Conservation (phyloP, 2,888 invertebrate genomes). For the Nomada ruficornis region DNA sequence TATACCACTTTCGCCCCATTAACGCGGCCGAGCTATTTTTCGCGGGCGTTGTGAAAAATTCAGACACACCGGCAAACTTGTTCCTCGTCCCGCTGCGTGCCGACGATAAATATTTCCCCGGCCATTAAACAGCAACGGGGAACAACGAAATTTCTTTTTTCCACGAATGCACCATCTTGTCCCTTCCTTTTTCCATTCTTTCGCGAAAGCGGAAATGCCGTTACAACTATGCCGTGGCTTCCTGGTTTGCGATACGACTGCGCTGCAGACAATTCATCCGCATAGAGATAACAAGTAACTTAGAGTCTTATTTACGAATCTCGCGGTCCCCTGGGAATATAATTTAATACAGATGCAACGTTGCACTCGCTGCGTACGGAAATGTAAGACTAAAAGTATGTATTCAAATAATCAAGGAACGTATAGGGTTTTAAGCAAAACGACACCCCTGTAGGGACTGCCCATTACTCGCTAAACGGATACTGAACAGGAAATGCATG, state of each 20-base stretch:
- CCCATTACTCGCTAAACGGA: too few relatives aligned
- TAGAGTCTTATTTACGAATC: constrained; percentile 2
- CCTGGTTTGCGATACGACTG: not conserved
- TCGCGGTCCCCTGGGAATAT: not conserved
- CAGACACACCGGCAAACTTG: constrained; percentile 11
- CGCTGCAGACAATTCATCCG: not conserved
- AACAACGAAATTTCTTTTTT: constrained; percentile 5
- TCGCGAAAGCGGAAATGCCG: not conserved
- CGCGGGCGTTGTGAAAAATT: constrained; percentile 35
- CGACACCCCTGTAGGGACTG: not conserved
- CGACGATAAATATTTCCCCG: constrained; percentile 23
- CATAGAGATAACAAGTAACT: not conserved
- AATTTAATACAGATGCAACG: not conserved
- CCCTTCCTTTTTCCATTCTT: not conserved
- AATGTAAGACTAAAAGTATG: not conserved
- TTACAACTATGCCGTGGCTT: not conserved
- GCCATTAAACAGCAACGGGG: constrained; percentile 5
- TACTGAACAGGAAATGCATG: too few relatives aligned
- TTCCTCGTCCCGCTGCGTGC: not conserved
- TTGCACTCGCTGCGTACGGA: not conserved
- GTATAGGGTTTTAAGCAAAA: not conserved
- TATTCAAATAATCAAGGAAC: too few relatives aligned
- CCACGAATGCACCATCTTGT: not conserved
- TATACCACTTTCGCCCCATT: not conserved
- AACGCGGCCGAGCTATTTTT: constrained; percentile 21